Percentiles rank a stretch among this genome's conserved stretches.
These are phyloP conservation scores for Drosophila athabasca DNA, from an alignment of 1,140 invertebrate species.

Conservation along the genomic window DNA sequence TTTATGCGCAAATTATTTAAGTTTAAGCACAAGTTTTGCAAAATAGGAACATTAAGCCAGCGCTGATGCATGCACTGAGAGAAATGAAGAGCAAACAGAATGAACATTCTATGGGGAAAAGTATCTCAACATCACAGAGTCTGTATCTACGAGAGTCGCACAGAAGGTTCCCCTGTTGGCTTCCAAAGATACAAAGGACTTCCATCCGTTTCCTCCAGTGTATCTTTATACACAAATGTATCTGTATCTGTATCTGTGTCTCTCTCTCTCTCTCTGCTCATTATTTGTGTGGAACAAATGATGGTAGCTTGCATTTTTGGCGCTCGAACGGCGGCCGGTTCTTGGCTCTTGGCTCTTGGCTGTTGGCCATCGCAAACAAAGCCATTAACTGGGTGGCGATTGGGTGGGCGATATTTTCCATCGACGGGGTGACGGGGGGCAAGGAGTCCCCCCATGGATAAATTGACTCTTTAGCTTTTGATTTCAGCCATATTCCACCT, in stretches of 20 bases:
- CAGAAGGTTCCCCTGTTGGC: too few relatives aligned
- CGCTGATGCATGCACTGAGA: not conserved
- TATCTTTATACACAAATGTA: not conserved
- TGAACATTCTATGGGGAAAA: too few relatives aligned
- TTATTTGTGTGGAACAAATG: slow-evolving; percentile 55
- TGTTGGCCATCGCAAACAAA: slow-evolving; percentile 74
- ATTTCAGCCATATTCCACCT: slow-evolving; percentile 24
- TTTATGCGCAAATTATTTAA: slow-evolving; percentile 79
- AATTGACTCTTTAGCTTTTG: slow-evolving; percentile 68
- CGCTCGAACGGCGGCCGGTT: slow-evolving; percentile 5
- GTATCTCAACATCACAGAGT: too few relatives aligned
- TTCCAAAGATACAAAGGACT: too few relatives aligned
- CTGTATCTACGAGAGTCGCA: too few relatives aligned
- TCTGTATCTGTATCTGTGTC: slow-evolving; percentile 1
- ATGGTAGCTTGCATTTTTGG: slow-evolving; percentile 41
- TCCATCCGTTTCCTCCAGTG: too few relatives aligned
- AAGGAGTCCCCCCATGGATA: slow-evolving; percentile 8
- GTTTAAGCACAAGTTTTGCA: slow-evolving; percentile 66
- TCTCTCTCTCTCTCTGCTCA: slow-evolving; percentile 21
- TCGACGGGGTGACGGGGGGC: not conserved
- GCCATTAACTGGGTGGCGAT: slow-evolving; percentile 64
- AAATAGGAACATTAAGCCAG: slow-evolving; percentile 70
- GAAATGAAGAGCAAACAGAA: too few relatives aligned
- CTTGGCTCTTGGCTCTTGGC: not conserved
- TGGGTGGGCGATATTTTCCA: not conserved